Evolutionary conservation across 2,888 invertebrate species (phyloP), one percentile per base, ranked within the genome.

Genomic region (Flexamia atlantica): DNA sequence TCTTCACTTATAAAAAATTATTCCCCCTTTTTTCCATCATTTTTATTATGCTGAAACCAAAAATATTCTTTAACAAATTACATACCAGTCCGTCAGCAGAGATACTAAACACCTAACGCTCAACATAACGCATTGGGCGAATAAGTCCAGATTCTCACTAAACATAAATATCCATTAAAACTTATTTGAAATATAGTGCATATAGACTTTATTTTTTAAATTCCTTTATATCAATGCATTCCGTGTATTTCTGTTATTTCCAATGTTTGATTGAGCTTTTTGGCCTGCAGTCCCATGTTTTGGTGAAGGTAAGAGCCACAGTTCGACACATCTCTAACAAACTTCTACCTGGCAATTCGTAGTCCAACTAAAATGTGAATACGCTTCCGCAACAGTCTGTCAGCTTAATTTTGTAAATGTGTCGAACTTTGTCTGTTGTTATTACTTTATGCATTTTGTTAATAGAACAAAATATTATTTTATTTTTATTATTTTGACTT

Each of bases 291-390:
- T 82, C 84, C 9, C 81, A 79, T 64, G 36, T 84, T 36, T 5
- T 84, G 82, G 82, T 76, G 36, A 60, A 84, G 84, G 84, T 84
- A 84, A 84, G 84, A 60, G 12, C 14, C 36, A 72, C 25, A 68
- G 72, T 72, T 46, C 79, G 79, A 57, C 79, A 79, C 79, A 57
- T 23, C 46, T 12, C 4, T 57, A 64, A 53, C 46, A 28, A 12
- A 25, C 42, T 14, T 82, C 28, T 79, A 50, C 32, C 20, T 57
- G 32, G 53, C 46, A 32, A 25, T 0, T 9, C 28, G 42, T 76
- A 23, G 17, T 36, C 74, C 17, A 42, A 17, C 23, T 57, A 28
- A n/a, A 64, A 64, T 64, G 64, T 64, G 28, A 64, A 64, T 64
- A 25, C 30, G 64, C 64, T 64, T 64, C 64, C 30, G 64, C 64